Evolutionary conservation across 2,797 vertebrate species (phyloP).

Genomic region (Manis javanica): DNA sequence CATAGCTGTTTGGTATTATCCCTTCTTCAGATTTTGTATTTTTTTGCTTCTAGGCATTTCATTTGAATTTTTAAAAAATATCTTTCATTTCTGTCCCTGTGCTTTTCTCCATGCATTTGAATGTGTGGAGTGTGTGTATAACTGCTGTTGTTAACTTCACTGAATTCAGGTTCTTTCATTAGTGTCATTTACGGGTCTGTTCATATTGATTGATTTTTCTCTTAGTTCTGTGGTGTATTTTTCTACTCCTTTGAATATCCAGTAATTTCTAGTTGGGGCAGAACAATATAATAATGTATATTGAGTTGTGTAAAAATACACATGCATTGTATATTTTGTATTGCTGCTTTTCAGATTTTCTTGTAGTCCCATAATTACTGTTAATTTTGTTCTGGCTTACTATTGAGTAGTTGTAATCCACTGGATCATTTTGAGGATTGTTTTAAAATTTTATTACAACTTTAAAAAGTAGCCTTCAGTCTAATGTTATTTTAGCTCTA

Average conservation of each 20-base stretch:
- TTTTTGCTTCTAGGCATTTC: neutral
- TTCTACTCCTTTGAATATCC: slow-evolving; percentile 31
- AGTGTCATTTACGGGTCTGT: neutral
- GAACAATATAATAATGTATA: too few species aligned
- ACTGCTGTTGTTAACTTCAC: neutral
- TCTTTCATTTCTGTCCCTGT: neutral
- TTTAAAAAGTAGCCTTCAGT: neutral
- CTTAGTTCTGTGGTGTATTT: neutral
- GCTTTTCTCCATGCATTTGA: neutral
- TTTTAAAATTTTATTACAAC: slow-evolving; percentile 14
- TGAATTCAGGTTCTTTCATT: neutral
- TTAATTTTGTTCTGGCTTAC: neutral
- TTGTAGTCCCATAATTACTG: neutral
- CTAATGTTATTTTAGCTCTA: neutral
- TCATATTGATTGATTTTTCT: slow-evolving; percentile 3
- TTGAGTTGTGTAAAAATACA: too few species aligned
- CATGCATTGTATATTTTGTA: neutral
- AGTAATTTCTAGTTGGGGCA: neutral
- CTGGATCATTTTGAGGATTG: neutral
- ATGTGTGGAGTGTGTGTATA: neutral
- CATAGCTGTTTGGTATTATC: slow-evolving; percentile 4
- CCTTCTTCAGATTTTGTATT: neutral
- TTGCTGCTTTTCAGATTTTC: slow-evolving; percentile 45
- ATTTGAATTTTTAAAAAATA: neutral
- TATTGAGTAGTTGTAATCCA: neutral